Percentiles rank a stretch among this genome's conserved stretches.
phyloP scores from a whole-genome alignment of 2,113 vertebrate species.

The Hoplias malabaricus region DNA sequence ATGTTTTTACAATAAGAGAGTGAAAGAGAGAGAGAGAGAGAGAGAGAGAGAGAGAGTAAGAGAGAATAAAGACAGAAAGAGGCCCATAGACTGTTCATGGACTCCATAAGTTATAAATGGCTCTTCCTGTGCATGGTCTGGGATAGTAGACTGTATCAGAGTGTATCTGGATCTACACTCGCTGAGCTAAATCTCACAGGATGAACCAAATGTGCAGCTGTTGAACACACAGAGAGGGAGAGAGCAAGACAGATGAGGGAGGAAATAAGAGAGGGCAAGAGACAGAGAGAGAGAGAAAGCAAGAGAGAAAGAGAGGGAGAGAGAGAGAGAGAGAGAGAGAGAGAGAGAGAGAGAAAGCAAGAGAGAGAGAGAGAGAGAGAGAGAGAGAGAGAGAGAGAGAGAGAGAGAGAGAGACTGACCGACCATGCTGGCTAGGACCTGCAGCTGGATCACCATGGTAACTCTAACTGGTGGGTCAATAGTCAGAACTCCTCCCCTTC shows the following conservation, averaged over 20 bases:
- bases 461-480: slow-evolving; percentile 40
- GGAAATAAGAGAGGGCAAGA: not conserved
- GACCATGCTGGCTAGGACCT: slow-evolving; percentile 15
- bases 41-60: not conserved
- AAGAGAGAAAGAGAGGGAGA: not conserved
- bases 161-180: slow-evolving; percentile 15
- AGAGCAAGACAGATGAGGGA: not conserved
- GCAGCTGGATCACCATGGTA: slow-evolving; percentile 45
- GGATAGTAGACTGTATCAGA: slow-evolving; percentile 20
- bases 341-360: not conserved
- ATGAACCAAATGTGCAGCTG: slow-evolving; percentile 19
- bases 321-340: not conserved
- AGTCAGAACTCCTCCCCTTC: slow-evolving; percentile 41
- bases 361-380: not conserved
- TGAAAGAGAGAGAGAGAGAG: not conserved
- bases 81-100: slow-evolving; percentile 11
- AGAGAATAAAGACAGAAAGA: slow-evolving; percentile 9
- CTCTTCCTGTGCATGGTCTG: slow-evolving; percentile 28
- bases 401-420: not conserved
- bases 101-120: slow-evolving; percentile 30
- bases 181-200: slow-evolving; percentile 16
- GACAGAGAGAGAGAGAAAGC: not conserved
- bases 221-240: not conserved
- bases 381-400: slow-evolving; percentile 1
- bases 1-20: not conserved